These are phyloP conservation scores for Phalacrocorax aristotelis DNA, from an alignment of 2,113 vertebrate species.

Conservation along the genomic window DNA sequence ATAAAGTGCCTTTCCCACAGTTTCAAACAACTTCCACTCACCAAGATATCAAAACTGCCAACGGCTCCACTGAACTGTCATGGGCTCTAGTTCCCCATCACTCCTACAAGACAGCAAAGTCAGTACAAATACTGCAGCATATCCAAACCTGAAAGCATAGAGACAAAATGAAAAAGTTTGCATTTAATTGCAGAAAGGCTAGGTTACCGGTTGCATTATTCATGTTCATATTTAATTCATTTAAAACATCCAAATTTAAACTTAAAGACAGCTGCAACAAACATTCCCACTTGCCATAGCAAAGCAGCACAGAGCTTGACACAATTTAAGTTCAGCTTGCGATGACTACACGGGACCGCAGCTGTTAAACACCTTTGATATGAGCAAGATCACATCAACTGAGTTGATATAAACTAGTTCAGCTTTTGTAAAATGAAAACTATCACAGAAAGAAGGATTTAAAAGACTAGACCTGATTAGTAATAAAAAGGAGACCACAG, in stretches of 20 bases:
- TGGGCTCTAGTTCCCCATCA: constrained; percentile 41
- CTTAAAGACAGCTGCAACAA: constrained; percentile 50
- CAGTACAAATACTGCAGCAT: constrained; percentile 10
- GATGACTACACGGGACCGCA: background rate
- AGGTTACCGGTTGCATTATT: constrained; percentile 49
- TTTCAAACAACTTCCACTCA: constrained; percentile 52
- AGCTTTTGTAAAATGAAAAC: constrained; percentile 25
- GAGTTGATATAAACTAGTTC: constrained; percentile 20
- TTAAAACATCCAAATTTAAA: constrained; percentile 58
- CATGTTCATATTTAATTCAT: constrained; percentile 70
- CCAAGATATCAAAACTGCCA: constrained; percentile 38
- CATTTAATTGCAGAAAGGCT: constrained; percentile 50
- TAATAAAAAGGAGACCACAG: constrained; percentile 20
- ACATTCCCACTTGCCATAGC: constrained; percentile 12
- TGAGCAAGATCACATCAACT: background rate
- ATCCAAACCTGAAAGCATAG: constrained; percentile 46
- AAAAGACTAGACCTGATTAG: constrained; percentile 33
- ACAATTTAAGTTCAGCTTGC: constrained; percentile 11
- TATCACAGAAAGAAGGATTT: constrained; percentile 16
- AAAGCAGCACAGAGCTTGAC: background rate
- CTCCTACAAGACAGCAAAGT: constrained; percentile 43
- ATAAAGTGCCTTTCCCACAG: background rate
- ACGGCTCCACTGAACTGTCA: constrained; percentile 30
- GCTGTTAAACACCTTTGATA: constrained; percentile 28
- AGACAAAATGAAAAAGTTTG: constrained; percentile 43